Conservation (phyloP, 2,888 invertebrate species). For the Coremacera marginata region DNA sequence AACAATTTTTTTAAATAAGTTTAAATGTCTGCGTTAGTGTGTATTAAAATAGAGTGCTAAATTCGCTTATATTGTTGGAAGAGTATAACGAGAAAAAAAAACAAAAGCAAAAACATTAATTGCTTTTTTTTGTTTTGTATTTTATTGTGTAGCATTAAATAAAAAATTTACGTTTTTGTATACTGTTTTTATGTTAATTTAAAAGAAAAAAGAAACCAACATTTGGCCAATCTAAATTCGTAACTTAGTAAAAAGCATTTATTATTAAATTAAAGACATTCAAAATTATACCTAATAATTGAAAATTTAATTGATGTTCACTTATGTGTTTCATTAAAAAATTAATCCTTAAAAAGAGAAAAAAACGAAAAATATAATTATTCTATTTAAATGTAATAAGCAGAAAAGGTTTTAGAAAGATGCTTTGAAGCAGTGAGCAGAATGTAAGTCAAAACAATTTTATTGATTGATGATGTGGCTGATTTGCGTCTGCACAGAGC, state of each 20-base stretch:
- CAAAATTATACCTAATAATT: slow-evolving; percentile 8
- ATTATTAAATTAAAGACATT: slow-evolving; percentile 10
- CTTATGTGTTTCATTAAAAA: not conserved
- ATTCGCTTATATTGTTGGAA: slow-evolving; percentile 35
- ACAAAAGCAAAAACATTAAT: not conserved
- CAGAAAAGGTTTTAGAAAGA: slow-evolving; percentile 5
- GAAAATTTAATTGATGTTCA: not conserved
- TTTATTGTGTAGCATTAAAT: slow-evolving; percentile 20
- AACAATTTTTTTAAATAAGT: slow-evolving; percentile 20
- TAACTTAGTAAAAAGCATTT: slow-evolving; percentile 7
- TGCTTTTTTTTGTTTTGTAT: slow-evolving; percentile 30
- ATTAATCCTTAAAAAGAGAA: not conserved
- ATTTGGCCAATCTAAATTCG: slow-evolving; percentile 21
- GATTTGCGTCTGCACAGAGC: not conserved
- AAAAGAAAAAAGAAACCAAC: slow-evolving; percentile 6
- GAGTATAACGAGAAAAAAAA: no score
- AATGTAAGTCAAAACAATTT: slow-evolving; percentile 2
- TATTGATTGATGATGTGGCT: slow-evolving; percentile 13
- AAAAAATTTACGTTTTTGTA: slow-evolving; percentile 2
- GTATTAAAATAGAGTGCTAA: slow-evolving; percentile 32
- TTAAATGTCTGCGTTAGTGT: slow-evolving; percentile 27
- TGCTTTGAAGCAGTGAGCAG: not conserved
- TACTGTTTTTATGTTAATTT: not conserved
- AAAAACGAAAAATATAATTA: not conserved
- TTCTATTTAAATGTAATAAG: slow-evolving; percentile 15